Evolutionary conservation across 2,113 vertebrate species (phyloP).

Genomic region (Calidris pugnax): DNA sequence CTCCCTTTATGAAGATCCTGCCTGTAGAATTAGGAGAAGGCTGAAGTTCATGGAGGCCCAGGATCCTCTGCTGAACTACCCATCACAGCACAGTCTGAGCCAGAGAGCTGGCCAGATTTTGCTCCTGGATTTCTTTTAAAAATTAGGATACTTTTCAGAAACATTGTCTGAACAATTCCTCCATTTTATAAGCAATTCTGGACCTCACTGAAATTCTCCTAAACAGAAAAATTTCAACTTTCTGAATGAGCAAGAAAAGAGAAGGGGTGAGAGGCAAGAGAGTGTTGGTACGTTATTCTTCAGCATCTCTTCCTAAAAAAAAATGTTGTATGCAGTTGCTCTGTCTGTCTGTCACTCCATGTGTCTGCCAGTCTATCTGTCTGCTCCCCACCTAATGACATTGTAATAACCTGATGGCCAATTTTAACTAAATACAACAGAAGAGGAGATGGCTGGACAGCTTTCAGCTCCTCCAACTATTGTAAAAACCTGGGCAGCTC

Average conservation of each 20-base stretch:
- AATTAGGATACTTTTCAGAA: neutral
- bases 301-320: neutral
- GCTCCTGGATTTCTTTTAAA: neutral
- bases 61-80: neutral
- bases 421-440: neutral
- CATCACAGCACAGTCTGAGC: neutral
- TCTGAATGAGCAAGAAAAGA: neutral
- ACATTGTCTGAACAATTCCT: neutral
- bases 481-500: conserved; percentile 1
- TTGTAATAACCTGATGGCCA: neutral
- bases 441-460: neutral
- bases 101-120: neutral
- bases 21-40: neutral
- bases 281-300: neutral
- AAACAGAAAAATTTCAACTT: neutral
- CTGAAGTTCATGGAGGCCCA: neutral
- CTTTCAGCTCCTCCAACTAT: neutral
- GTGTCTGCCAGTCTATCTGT: neutral
- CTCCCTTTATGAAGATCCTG: neutral
- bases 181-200: neutral
- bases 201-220: neutral
- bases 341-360: neutral
- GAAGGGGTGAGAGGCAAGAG: neutral
- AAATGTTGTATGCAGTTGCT: neutral
- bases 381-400: neutral